phyloP scores from a whole-genome alignment of 2,888 invertebrate genomes.

The Tenodera sinensis region DNA sequence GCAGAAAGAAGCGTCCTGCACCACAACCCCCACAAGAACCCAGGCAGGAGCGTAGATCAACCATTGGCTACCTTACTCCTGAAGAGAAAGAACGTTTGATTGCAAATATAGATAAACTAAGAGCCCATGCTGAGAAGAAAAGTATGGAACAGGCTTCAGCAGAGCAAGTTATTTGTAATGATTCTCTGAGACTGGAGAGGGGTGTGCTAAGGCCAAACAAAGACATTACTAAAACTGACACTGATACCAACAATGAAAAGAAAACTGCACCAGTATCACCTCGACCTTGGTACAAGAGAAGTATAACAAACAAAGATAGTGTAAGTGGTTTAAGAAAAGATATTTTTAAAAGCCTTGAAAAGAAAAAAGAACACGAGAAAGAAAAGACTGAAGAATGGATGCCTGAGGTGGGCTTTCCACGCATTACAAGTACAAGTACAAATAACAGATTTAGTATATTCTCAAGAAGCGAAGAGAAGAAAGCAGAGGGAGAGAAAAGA shows the following conservation, averaged over 20 bases:
- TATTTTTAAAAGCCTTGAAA: slow-evolving; percentile 31
- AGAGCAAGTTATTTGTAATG: slow-evolving; percentile 34
- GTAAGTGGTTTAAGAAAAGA: slow-evolving; percentile 37
- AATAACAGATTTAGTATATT: slow-evolving; percentile 29
- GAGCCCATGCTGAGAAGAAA: slow-evolving; percentile 34
- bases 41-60: slow-evolving; percentile 10
- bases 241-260: background rate
- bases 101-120: slow-evolving; percentile 35
- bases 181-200: slow-evolving; percentile 48
- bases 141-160: slow-evolving; percentile 27
- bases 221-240: slow-evolving; percentile 35
- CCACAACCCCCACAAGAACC: slow-evolving; percentile 45
- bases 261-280: slow-evolving; percentile 47
- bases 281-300: slow-evolving; percentile 65
- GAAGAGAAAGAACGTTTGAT: slow-evolving; percentile 35
- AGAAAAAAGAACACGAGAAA: slow-evolving; percentile 28
- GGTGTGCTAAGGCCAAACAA: slow-evolving; percentile 48
- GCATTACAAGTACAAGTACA: slow-evolving; percentile 41
- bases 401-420: slow-evolving; percentile 54
- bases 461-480: slow-evolving; percentile 30
- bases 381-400: slow-evolving; percentile 41
- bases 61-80: slow-evolving; percentile 28
- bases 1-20: slow-evolving; percentile 47
- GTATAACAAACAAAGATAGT: slow-evolving; percentile 39
- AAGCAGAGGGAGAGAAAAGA: slow-evolving; percentile 49